Evolutionary conservation across 2,113 vertebrate species (phyloP), one percentile per base, ranked within the genome.

Genomic region (Saccopteryx leptura): DNA sequence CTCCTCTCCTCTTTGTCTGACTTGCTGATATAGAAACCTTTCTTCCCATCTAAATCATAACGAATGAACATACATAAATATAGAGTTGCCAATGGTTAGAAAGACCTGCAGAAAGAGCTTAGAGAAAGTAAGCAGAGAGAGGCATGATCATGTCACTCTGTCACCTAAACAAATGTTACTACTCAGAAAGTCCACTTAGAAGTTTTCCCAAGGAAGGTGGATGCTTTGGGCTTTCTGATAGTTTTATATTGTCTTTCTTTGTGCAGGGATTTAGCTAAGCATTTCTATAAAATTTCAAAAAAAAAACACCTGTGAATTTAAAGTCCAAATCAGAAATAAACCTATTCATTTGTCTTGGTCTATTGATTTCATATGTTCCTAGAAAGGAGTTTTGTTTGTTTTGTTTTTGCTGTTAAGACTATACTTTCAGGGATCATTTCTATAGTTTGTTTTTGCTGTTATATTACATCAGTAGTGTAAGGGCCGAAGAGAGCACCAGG

Each of bases 301-400:
- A 52, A 86, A n/a, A 46, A 88, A 93, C n/a, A n/a, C n/a, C 80
- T 61, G 60, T 91, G 39, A 93, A 95, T 11, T 78, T 85, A 96
- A 81, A 88, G 58, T 12, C 65, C 83, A 94, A 89, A 95, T 93
- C 92, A 93, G 91, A 96, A 71, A 96, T 90, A n/a, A 96, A 95
- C 85, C 50, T 72, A 56, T 91, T 95, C 75, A 75, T 79, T 95
- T 96, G 39, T 91, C 93, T 90, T 95, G 60, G 61, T 89, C 74
- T 91, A 96, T 93, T 74, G 60, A 96, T 76, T 83, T 89, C 78
- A 66, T 91, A 76, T 94, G 74, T 94, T 95, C 69, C 60, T 83
- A 86, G 90, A 71, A 94, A 96, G 46, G 31, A 83, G 28, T 33
- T 52, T 79, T 83, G 39, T 39, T 39, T 39, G 2, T 39, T 39